Percentiles rank a stretch among this genome's conserved stretches.
Evolutionary conservation across 2,113 vertebrate species (phyloP).

Genomic region (Tangachromis dhanisi): DNA sequence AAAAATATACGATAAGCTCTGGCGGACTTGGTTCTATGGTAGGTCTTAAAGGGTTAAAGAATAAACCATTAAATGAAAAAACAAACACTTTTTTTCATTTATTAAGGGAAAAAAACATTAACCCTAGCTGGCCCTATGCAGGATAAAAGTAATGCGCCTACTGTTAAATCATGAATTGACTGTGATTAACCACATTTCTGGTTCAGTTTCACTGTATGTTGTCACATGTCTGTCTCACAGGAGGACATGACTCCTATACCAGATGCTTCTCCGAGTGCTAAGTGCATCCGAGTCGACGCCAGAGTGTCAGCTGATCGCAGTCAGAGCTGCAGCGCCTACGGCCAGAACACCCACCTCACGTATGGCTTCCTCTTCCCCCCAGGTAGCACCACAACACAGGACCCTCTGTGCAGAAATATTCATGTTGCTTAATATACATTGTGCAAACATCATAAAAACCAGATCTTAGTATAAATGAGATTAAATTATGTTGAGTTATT

Average conservation of each 20-base stretch:
- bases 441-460: not conserved
- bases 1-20: no score
- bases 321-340: conserved; percentile 80
- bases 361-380: conserved; percentile 89
- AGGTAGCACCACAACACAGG: conserved; percentile 57
- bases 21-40: no score
- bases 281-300: conserved; percentile 81
- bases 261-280: conserved; percentile 55
- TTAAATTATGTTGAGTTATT: not conserved
- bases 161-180: accelerated
- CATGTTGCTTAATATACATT: not conserved
- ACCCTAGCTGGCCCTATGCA: accelerated
- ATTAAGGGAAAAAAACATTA: not conserved
- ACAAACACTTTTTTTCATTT: not conserved
- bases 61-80: not conserved
- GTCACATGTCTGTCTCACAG: conserved; percentile 46
- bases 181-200: not conserved
- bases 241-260: conserved; percentile 75
- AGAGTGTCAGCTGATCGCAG: conserved; percentile 81
- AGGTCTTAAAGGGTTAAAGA: no score
- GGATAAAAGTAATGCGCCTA: accelerated
- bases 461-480: not conserved
- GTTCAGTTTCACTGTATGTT: not conserved
- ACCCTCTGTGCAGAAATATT: not conserved
- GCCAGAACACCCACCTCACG: conserved; percentile 74